phyloP scores from a whole-genome alignment of 1,140 invertebrate genomes.

The Monochamus saltuarius region DNA sequence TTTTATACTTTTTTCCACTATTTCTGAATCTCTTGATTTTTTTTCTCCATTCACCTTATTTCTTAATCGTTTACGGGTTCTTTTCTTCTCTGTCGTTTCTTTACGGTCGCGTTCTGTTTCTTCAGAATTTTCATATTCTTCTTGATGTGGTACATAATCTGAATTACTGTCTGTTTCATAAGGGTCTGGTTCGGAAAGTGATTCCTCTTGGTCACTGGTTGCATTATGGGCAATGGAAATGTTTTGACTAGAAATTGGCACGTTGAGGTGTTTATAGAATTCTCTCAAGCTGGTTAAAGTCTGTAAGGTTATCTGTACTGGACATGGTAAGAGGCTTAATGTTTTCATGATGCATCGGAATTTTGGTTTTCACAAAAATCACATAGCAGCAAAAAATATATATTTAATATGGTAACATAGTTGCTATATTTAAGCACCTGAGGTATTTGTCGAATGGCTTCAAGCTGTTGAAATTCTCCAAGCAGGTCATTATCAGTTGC shows the following conservation, averaged over 20 bases:
- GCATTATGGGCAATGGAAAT: conserved; percentile 7
- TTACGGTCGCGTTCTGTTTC: conserved; percentile 2
- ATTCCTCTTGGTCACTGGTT: conserved; percentile 11
- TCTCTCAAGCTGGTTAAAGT: too few species aligned
- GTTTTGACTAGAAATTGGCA: conserved; percentile 8
- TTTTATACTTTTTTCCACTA: conserved; percentile 7
- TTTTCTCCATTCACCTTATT: conserved; percentile 8
- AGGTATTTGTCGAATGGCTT: too few species aligned
- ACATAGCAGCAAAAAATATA: too few species aligned
- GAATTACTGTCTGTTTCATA: conserved; percentile 9
- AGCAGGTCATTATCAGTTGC: too few species aligned
- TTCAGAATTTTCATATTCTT: conserved; percentile 13
- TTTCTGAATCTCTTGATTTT: conserved; percentile 11
- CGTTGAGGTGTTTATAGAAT: too few species aligned
- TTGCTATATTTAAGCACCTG: too few species aligned
- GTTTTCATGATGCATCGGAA: too few species aligned
- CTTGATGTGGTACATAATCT: conserved; percentile 13
- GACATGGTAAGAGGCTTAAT: too few species aligned
- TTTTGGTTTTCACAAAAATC: too few species aligned
- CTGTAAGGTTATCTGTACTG: too few species aligned
- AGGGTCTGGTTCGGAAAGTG: conserved; percentile 7
- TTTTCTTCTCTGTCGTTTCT: conserved; percentile 8
- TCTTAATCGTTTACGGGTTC: conserved; percentile 10
- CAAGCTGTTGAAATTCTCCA: too few species aligned
- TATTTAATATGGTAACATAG: too few species aligned